Evolutionary conservation across 2,797 vertebrate species (phyloP), one percentile per base, ranked within the genome.

Genomic region (Bradypodion pumilum): DNA sequence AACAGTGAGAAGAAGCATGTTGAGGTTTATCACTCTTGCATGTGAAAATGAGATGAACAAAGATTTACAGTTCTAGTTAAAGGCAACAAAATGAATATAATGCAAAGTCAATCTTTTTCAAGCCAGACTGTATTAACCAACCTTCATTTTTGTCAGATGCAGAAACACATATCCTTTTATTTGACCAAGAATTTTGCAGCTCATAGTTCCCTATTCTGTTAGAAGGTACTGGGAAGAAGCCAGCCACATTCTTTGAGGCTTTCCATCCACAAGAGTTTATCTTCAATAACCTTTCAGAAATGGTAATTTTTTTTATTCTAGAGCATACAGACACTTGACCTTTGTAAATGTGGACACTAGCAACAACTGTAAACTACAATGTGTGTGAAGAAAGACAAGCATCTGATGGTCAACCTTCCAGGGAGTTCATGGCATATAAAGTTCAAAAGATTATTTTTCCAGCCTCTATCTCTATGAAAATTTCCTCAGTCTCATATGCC

Each of bases 271-370:
- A 82, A 5, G n/a, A 85, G 89, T 93, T 93, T 80, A 56, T 86
- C 68, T 90, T 87, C 85, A 85, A 78, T 94, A 95, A 95, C 89
- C 91, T 95, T 95, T 95, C 88, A 91, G 52, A 82, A 94, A 87
- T 83, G 89, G 83, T 85, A 86, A 91, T 84, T 83, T 35, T 35
- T 88, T 82, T 94, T 93, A 92, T 94, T 95, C 89, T 92, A 92
- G 87, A 93, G 92, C 77, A 86, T 85, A 89, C 74, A 92, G 91
- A 35, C 92, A 92, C 84, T 85, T 95, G 90, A 95, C 93, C 93
- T 95, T 96, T 95, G 88, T 91, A 94, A 91, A 91, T 81, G 89
- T 90, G 82, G 79, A 92, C 79, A 88, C 19, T 89, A 75, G 69
- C 77, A 90, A 93, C 86, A 91, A 93, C 59, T 37, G 75, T 87